Conservation (phyloP, 2,113 vertebrate species). For the Suricata suricatta region DNA sequence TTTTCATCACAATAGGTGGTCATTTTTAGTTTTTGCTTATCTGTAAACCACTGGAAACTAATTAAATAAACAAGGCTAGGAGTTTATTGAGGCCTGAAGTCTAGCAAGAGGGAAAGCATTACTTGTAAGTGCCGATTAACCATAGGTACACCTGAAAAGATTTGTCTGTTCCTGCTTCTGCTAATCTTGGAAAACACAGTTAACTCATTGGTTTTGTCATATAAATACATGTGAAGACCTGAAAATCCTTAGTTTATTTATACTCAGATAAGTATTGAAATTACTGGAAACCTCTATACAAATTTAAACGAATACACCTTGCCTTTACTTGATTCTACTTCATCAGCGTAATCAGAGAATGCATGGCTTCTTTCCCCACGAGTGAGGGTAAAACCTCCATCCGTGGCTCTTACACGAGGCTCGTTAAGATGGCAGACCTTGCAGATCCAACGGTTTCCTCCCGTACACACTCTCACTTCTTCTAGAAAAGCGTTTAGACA, state of each 20-base stretch:
- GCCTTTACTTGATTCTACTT: not conserved
- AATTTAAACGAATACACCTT: not conserved
- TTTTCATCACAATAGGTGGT: constrained; percentile 23
- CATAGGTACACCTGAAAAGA: not conserved
- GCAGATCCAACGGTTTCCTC: constrained; percentile 74
- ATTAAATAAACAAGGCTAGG: constrained; percentile 43
- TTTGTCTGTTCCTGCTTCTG: not conserved
- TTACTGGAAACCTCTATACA: not conserved
- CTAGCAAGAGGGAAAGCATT: constrained; percentile 27
- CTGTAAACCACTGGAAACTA: constrained; percentile 34
- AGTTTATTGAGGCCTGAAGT: constrained; percentile 42
- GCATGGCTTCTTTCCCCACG: not conserved
- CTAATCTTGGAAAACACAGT: constrained; percentile 18
- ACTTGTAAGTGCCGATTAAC: not conserved
- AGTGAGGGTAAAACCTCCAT: not conserved
- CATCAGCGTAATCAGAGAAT: not conserved
- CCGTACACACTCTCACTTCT: not conserved
- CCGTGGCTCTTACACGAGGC: constrained; percentile 76
- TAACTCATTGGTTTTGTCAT: constrained; percentile 30
- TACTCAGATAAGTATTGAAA: not conserved
- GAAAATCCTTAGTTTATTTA: constrained; percentile 28
- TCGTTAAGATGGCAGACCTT: constrained; percentile 86
- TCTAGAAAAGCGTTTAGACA: constrained; percentile 73
- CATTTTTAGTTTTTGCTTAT: constrained; percentile 51
- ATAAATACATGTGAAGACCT: not conserved